Conservation (phyloP, 2,888 invertebrate species). For the Atrina japonica region DNA sequence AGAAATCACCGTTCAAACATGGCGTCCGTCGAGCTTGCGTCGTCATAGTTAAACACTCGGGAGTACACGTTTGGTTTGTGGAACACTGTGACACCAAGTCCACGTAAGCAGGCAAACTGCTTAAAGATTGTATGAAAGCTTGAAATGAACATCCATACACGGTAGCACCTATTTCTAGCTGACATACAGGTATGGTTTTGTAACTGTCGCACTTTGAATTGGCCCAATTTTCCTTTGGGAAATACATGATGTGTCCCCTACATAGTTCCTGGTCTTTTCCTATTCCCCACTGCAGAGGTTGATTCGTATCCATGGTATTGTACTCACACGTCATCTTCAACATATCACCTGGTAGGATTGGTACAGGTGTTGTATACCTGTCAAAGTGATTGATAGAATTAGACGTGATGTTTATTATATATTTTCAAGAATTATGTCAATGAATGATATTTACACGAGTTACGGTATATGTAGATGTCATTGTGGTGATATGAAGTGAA, state of each 20-base stretch:
- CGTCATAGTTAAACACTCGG: constrained; percentile 18
- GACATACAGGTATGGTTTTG: constrained; percentile 28
- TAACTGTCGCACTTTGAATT: constrained; percentile 28
- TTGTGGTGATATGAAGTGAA: too few relatives aligned
- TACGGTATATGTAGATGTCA: too few relatives aligned
- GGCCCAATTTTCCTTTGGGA: constrained; percentile 35
- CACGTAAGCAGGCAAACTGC: neutral
- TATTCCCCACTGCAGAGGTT: constrained; percentile 12
- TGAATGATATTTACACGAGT: too few relatives aligned
- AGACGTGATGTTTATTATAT: too few relatives aligned
- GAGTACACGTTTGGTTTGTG: constrained; percentile 5
- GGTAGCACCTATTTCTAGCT: constrained; percentile 23
- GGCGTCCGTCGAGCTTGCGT: constrained; percentile 4
- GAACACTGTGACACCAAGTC: constrained; percentile 12
- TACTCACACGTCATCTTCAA: constrained; percentile 36
- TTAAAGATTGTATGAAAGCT: constrained; percentile 12
- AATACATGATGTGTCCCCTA: constrained; percentile 29
- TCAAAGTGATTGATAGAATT: neutral
- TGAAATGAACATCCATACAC: constrained; percentile 30
- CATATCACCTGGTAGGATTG: constrained; percentile 28
- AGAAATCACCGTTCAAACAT: constrained; percentile 35
- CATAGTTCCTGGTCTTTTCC: constrained; percentile 24
- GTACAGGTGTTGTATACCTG: constrained; percentile 31
- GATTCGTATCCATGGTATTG: constrained; percentile 12
- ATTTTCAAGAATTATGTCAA: too few relatives aligned